A percentile compares a stretch with the other conserved stretches of the same genome.
Evolutionary conservation across 2,888 invertebrate species (phyloP).

Genomic region (Platycheirus rosarum): DNA sequence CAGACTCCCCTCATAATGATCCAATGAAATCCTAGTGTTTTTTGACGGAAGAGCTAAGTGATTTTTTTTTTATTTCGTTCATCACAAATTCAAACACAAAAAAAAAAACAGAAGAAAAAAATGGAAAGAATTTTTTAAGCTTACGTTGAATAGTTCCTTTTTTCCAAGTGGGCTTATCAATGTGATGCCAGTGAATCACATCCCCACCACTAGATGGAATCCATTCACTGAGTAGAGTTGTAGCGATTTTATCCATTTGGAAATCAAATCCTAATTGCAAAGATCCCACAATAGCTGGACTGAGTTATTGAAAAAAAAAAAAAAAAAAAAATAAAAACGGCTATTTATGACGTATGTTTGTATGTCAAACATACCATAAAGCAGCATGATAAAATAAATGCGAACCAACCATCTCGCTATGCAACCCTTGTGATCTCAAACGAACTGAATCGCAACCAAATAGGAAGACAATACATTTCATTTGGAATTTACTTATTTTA

Average conservation of each 20-base stretch:
- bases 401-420: conserved; percentile 82
- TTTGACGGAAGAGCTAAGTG: conserved; percentile 30
- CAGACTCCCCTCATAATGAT: conserved; percentile 63
- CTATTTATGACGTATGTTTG: not conserved
- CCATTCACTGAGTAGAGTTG: conserved; percentile 83
- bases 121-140: conserved; percentile 15
- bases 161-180: conserved; percentile 83
- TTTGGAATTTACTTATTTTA: conserved; percentile 84
- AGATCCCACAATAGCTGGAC: conserved; percentile 84
- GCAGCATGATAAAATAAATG: conserved; percentile 83
- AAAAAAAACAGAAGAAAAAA: conserved; percentile 2
- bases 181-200: conserved; percentile 82
- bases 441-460: conserved; percentile 86
- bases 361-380: conserved; percentile 75
- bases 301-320: conserved; percentile 73
- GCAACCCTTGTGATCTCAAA: conserved; percentile 82
- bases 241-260: conserved; percentile 83
- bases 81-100: not conserved
- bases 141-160: conserved; percentile 78
- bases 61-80: not conserved
- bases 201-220: conserved; percentile 79
- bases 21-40: conserved; percentile 11
- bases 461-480: conserved; percentile 85
- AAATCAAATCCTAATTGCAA: conserved; percentile 84
- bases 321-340: not conserved